Conservation (phyloP, 2,113 vertebrate species). For the Xenotilapia caudafasciata region DNA sequence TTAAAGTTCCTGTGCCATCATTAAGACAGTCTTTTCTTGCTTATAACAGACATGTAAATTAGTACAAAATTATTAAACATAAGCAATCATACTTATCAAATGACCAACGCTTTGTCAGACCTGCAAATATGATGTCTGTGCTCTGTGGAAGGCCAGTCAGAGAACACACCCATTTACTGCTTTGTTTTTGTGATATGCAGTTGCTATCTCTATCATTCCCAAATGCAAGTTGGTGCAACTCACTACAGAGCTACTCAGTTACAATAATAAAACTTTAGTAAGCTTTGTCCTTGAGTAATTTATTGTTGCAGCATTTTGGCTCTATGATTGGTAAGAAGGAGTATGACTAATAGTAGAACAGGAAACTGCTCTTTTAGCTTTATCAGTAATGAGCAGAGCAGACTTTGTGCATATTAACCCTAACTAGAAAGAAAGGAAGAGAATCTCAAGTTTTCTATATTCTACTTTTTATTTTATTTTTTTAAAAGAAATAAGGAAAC, state of each 20-base stretch:
- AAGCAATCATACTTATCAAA: not conserved
- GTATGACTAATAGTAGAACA: not conserved
- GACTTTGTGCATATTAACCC: not conserved
- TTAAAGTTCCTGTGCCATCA: not conserved
- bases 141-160: not conserved
- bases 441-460: not conserved
- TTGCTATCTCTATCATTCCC: not conserved
- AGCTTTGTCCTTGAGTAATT: not conserved
- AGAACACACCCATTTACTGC: not conserved
- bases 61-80: not conserved
- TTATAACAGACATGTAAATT: slow-evolving; percentile 3
- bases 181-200: not conserved
- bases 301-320: not conserved
- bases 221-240: slow-evolving; percentile 13
- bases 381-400: not conserved
- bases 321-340: not conserved
- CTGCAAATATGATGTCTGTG: not conserved
- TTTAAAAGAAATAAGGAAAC: accelerated
- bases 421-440: not conserved
- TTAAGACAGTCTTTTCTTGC: not conserved
- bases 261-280: not conserved
- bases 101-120: not conserved
- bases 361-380: not conserved
- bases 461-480: accelerated
- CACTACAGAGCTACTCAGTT: slow-evolving; percentile 14